Base-by-base conservation (phyloP, 2,113 vertebrate species). In the Phalacrocorax carbo region DNA sequence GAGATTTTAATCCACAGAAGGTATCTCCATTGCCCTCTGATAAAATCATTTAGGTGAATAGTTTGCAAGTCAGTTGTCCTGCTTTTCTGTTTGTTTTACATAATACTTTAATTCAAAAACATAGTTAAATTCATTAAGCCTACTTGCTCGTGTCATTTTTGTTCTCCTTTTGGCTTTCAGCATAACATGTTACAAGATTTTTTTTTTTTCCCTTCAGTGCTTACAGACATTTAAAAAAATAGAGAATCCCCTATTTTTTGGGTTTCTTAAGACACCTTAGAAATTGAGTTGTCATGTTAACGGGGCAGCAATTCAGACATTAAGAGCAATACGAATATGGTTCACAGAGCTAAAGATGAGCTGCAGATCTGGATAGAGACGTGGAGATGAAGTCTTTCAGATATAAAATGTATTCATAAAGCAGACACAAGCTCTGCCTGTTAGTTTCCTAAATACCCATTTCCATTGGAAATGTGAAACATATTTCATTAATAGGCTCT, bases 391-490 rank as follows among this genome's bases (percentile, higher is more conserved):
- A 65, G 70, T 52, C 62, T 91, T 95, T 95, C 86, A 87, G 58
- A 91, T 77, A 73, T 30, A 77, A 91, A 96, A 86, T 52, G 7
- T 80, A 75, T 94, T 95, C 75, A 68, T 90, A 90, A 68, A 66
- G 55, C 84, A 95, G 58, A 42, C 93, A 93, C 58, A 93, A 91
- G 94, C 62, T 93, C 84, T 86, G 70, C 86, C 68, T 89, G 51
- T 82, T 96, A 61, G 54, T 91, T 96, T 90, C 66, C 87, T 91
- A 72, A 85, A 88, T 94, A 73, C 71, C 86, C 78, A 94, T 97
- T 96, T 96, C 91, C 83, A 94, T 80, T 97, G 94, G 94, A 97
- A 93, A 95, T 96, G 84, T 55, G 68, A 93, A 96, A 66, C 60
- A 44, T 68, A 72, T 85, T 95, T 94, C 71, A 85, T 93, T 94